Conservation (phyloP, 2,888 invertebrate genomes). For the Tetragonula carbonaria region DNA sequence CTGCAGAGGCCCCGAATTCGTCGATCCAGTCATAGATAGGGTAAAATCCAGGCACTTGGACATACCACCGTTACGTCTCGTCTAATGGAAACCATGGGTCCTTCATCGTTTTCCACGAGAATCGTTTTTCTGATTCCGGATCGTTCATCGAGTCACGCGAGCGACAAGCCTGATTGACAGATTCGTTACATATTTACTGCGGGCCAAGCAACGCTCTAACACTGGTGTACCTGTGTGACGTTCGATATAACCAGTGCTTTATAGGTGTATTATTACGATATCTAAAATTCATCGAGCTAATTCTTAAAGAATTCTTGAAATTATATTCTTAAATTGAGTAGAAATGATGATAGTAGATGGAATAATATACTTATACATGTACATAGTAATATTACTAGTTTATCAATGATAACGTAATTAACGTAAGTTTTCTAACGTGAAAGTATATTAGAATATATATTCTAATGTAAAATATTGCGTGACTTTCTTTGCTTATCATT, state of each 20-base stretch:
- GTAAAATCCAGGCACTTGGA: slow-evolving; percentile 74
- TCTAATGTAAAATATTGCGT: neutral
- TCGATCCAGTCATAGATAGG: slow-evolving; percentile 79
- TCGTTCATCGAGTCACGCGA: slow-evolving; percentile 55
- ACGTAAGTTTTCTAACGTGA: neutral
- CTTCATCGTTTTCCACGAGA: slow-evolving; percentile 49
- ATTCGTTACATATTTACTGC: slow-evolving; percentile 44
- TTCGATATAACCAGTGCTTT: neutral
- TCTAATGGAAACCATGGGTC: slow-evolving; percentile 48
- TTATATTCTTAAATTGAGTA: neutral
- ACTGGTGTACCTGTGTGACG: neutral
- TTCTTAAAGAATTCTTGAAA: neutral
- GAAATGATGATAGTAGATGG: neutral
- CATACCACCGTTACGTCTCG: slow-evolving; percentile 75
- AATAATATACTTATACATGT: neutral
- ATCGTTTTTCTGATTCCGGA: slow-evolving; percentile 16
- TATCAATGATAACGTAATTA: neutral
- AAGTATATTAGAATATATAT: neutral
- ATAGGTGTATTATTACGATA: neutral
- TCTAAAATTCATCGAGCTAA: neutral
- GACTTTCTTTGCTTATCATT: neutral
- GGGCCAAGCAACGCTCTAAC: slow-evolving; percentile 3
- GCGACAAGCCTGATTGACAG: slow-evolving; percentile 34
- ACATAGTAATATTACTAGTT: neutral
- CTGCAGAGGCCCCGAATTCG: slow-evolving; percentile 73